A percentile compares a stretch with the other conserved stretches of the same genome.
These are phyloP conservation scores for Capra hircus DNA, from an alignment of 2,113 vertebrate species.

Conservation along the genomic window DNA sequence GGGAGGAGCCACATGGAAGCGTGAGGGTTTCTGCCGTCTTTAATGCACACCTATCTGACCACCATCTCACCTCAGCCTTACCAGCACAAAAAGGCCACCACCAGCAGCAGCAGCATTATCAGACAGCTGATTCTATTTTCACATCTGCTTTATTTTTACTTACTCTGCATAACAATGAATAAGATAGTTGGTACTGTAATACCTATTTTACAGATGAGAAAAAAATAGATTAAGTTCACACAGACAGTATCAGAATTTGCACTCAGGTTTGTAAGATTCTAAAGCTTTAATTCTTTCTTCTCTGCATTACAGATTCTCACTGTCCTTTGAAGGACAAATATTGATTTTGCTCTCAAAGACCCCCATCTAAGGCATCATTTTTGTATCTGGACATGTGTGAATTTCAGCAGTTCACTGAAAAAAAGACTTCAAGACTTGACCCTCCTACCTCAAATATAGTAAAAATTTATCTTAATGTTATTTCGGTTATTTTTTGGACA, in stretches of 20 bases:
- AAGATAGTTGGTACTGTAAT: neutral
- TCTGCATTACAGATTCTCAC: neutral
- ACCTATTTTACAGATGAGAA: neutral
- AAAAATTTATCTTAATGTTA: neutral
- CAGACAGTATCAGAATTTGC: neutral
- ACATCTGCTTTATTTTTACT: neutral
- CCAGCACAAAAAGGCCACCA: neutral
- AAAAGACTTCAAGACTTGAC: neutral
- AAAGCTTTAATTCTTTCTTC: neutral
- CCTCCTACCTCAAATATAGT: neutral
- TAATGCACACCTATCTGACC: neutral
- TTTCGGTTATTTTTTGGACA: neutral
- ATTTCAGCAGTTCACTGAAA: neutral
- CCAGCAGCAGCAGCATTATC: neutral
- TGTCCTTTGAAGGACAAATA: neutral
- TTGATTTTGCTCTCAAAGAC: neutral
- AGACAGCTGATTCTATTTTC: neutral
- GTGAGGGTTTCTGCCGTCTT: neutral
- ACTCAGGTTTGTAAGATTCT: neutral
- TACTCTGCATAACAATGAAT: neutral
- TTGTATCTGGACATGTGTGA: neutral
- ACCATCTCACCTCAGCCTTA: neutral
- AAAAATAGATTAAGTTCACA: neutral
- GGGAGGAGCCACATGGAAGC: fast-evolving
- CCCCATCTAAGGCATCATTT: neutral